A percentile compares a stretch with the other conserved stretches of the same genome.
phyloP scores from a whole-genome alignment of 64 coral and sea anemone species.

The Dendronephthya gigantea region DNA sequence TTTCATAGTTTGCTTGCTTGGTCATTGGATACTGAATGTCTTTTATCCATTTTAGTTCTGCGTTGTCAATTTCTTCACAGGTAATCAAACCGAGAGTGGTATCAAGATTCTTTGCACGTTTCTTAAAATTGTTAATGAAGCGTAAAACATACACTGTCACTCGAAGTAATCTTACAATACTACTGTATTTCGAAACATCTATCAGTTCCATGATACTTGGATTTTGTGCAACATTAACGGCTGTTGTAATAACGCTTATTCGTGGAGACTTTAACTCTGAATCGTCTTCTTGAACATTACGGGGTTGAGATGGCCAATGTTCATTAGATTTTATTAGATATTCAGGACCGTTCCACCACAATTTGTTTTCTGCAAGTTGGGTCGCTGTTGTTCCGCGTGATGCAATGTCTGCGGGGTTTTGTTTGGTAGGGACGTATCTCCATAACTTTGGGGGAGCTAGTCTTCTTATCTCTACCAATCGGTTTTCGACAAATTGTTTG shows the following conservation, averaged over 20 bases:
- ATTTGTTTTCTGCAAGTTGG: slow-evolving; percentile 16
- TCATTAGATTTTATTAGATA: neutral
- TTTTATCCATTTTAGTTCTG: slow-evolving; percentile 17
- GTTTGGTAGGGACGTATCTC: neutral
- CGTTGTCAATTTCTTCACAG: neutral
- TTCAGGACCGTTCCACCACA: slow-evolving; percentile 11
- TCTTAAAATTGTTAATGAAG: slow-evolving; percentile 24
- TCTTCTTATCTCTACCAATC: slow-evolving; percentile 27
- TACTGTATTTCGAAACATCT: slow-evolving; percentile 35
- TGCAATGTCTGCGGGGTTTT: slow-evolving; percentile 31
- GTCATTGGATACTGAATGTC: neutral
- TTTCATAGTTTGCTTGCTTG: neutral
- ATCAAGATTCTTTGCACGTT: neutral
- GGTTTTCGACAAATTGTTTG: slow-evolving; percentile 33
- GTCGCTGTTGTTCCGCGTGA: slow-evolving; percentile 30
- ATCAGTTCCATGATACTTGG: slow-evolving; percentile 4
- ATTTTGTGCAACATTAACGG: neutral
- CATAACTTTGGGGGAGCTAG: neutral
- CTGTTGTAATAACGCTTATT: neutral
- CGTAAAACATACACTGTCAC: slow-evolving; percentile 34
- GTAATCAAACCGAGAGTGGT: neutral
- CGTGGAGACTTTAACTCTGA: neutral
- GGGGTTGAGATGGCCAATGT: neutral
- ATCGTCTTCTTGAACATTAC: neutral
- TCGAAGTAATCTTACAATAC: slow-evolving; percentile 33